Evolutionary conservation across 2,113 vertebrate genomes (phyloP).

Genomic region (Crotophaga sulcirostris): DNA sequence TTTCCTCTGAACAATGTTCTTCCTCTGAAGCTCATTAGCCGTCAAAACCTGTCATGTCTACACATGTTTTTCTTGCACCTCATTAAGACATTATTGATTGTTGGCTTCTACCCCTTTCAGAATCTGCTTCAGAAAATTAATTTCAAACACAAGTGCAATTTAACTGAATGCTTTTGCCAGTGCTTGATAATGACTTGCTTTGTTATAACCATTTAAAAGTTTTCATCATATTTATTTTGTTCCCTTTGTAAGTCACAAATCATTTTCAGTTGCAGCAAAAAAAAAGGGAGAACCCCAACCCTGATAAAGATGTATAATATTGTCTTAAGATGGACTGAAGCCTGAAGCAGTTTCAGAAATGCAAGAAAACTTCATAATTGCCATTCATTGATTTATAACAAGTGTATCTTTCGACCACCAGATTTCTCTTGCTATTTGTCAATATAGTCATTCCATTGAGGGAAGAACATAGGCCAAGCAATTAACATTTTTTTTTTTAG

Average conservation of each 20-base stretch:
- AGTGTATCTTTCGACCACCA: constrained; percentile 6
- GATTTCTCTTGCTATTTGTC: constrained; percentile 44
- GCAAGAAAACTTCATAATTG: constrained; percentile 50
- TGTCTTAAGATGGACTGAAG: background rate
- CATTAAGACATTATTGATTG: constrained; percentile 67
- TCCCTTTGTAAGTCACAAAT: background rate
- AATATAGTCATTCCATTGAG: constrained; percentile 44
- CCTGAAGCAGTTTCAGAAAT: constrained; percentile 39
- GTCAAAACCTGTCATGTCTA: constrained; percentile 66
- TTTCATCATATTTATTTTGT: background rate
- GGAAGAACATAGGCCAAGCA: constrained; percentile 49
- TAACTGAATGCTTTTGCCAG: constrained; percentile 14
- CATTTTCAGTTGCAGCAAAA: background rate
- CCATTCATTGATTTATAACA: constrained; percentile 53
- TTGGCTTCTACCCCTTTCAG: constrained; percentile 46
- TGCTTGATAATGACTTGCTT: constrained; percentile 31
- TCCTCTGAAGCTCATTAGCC: constrained; percentile 57
- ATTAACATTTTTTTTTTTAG: constrained; percentile 33
- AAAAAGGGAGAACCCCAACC: background rate
- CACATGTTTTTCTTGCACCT: constrained; percentile 61
- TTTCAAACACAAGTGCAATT: constrained; percentile 12
- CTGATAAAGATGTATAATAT: background rate
- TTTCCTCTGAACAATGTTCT: constrained; percentile 51
- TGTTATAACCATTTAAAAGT: constrained; percentile 9
- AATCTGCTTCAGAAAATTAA: constrained; percentile 65